Percentiles rank a stretch among this genome's conserved stretches.
Conservation (phyloP, 92 coral and sea anemone genomes). For the Phymanthus crucifer region DNA sequence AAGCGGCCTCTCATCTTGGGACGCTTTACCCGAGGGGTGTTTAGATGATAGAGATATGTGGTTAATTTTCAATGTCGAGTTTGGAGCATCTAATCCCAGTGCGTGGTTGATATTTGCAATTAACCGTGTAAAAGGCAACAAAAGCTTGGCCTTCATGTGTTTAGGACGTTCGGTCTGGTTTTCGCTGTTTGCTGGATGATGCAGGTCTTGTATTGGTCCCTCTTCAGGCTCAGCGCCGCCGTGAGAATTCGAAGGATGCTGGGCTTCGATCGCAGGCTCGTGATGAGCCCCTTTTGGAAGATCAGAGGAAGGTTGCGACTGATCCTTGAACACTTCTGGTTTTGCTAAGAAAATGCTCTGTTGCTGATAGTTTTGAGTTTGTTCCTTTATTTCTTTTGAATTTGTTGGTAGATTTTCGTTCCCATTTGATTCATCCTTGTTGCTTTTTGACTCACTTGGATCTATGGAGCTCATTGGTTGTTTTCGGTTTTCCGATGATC, state of each 20-base stretch:
- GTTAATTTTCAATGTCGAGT: constrained; percentile 9
- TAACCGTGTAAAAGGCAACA: constrained; percentile 9
- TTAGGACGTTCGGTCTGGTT: neutral
- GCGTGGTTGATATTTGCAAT: constrained; percentile 27
- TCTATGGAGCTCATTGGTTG: neutral
- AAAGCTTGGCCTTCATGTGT: neutral
- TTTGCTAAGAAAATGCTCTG: neutral
- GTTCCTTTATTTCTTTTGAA: neutral
- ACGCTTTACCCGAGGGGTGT: neutral
- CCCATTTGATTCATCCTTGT: neutral
- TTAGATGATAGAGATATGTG: constrained; percentile 13
- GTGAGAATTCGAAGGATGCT: neutral
- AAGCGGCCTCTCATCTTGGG: neutral
- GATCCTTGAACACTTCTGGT: neutral
- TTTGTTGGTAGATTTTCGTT: neutral
- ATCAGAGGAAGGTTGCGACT: neutral
- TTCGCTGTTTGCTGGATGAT: neutral
- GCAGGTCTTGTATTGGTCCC: neutral
- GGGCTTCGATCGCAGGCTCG: neutral
- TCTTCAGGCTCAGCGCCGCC: neutral
- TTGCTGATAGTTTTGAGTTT: neutral
- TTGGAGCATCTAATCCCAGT: constrained; percentile 23
- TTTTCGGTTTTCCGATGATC: neutral
- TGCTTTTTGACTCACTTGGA: neutral
- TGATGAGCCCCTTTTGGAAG: neutral